phyloP scores from a whole-genome alignment of 2,797 vertebrate species.

The Tachyglossus aculeatus region DNA sequence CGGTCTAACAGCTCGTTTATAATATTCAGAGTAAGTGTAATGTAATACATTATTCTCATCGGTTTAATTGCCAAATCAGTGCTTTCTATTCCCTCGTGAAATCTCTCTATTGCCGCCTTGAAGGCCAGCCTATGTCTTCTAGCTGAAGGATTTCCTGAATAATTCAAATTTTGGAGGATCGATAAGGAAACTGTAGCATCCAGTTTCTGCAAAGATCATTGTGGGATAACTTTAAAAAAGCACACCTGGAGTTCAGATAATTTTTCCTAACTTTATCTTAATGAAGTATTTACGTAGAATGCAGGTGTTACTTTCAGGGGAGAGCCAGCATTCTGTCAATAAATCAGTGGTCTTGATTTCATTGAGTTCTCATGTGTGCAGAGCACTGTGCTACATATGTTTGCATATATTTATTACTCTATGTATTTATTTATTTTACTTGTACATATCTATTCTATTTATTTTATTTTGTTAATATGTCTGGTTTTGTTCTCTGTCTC shows the following conservation, averaged over 20 bases:
- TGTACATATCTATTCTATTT: no score
- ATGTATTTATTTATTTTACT: no score
- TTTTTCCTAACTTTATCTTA: background rate
- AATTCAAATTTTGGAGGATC: background rate
- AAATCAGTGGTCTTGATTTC: no score
- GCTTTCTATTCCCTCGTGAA: constrained; percentile 19
- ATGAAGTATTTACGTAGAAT: background rate
- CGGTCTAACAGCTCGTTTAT: constrained; percentile 6
- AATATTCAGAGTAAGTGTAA: constrained; percentile 35
- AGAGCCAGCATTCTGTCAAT: no score
- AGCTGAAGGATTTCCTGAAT: constrained; percentile 15
- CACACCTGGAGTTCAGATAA: background rate
- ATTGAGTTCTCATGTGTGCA: no score
- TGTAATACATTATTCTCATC: constrained; percentile 13
- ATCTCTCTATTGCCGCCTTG: background rate
- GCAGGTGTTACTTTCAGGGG: no score
- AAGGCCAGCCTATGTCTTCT: constrained; percentile 19
- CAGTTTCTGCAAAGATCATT: constrained; percentile 1
- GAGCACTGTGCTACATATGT: no score
- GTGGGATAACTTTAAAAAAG: constrained; percentile 14
- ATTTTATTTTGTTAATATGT: no score
- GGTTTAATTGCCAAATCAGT: constrained; percentile 18
- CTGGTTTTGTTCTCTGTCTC: no score
- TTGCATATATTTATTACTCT: no score
- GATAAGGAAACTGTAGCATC: background rate